phyloP scores from a whole-genome alignment of 2,797 vertebrate species.

The Sebastes paucispinis region DNA sequence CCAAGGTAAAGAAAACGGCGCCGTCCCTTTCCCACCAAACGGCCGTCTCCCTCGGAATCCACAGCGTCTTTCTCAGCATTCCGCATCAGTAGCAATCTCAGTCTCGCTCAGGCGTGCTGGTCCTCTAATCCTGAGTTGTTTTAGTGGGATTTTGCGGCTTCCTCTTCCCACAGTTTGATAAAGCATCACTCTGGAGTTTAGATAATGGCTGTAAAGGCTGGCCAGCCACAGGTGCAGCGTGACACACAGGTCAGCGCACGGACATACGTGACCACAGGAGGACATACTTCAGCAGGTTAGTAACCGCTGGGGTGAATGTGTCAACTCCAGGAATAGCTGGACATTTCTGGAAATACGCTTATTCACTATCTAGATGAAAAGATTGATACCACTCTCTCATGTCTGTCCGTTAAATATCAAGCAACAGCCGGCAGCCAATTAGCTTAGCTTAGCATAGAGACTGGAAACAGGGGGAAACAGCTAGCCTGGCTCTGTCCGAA shows the following conservation, averaged over 20 bases:
- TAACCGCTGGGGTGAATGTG: slow-evolving; percentile 1
- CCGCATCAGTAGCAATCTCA: slow-evolving; percentile 87
- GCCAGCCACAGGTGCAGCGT: slow-evolving; percentile 80
- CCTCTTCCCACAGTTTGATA: slow-evolving; percentile 90
- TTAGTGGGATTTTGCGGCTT: slow-evolving; percentile 87
- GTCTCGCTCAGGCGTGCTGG: slow-evolving; percentile 82
- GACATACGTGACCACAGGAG: slow-evolving; percentile 50
- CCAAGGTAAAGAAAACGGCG: slow-evolving; percentile 87
- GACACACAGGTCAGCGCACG: slow-evolving; percentile 74
- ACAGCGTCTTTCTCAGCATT: slow-evolving; percentile 87
- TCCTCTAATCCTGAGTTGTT: slow-evolving; percentile 88
- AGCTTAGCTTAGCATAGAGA: too few species aligned
- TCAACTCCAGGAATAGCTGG: neutral
- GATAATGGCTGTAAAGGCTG: slow-evolving; percentile 77
- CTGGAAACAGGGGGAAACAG: too few species aligned
- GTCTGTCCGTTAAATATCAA: too few species aligned
- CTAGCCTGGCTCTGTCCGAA: neutral
- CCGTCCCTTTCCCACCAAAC: slow-evolving; percentile 81
- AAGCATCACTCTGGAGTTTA: slow-evolving; percentile 80
- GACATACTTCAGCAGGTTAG: slow-evolving; percentile 24
- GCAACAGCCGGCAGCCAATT: too few species aligned
- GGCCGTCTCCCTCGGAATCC: slow-evolving; percentile 82
- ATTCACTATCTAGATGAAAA: neutral
- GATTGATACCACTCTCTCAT: too few species aligned
- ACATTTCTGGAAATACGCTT: neutral